Conservation (phyloP, 2,113 vertebrate genomes). For the Equus przewalskii region DNA sequence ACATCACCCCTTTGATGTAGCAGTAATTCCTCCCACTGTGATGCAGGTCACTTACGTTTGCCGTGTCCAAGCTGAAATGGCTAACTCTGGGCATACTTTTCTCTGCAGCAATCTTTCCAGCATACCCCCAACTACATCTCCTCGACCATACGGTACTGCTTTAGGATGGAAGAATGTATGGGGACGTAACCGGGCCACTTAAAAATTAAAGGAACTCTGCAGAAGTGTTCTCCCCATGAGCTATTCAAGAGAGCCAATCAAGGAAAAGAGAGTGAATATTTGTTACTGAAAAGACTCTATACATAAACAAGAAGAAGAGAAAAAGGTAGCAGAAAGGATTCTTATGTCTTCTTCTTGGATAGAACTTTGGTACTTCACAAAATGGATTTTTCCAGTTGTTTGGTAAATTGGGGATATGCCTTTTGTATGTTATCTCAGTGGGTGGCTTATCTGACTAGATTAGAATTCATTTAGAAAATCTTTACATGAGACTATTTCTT, state of each 20-base stretch:
- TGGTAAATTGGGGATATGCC: neutral
- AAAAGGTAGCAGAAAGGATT: neutral
- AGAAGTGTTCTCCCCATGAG: neutral
- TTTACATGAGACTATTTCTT: neutral
- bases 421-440: conserved; percentile 13
- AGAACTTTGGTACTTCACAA: neutral
- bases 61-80: neutral
- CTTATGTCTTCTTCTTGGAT: neutral
- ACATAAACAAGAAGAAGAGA: neutral
- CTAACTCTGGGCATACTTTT: neutral
- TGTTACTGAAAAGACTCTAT: neutral
- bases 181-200: neutral
- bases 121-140: neutral
- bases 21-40: neutral
- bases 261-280: neutral
- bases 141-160: neutral
- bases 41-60: neutral
- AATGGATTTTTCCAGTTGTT: conserved; percentile 13
- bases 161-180: neutral
- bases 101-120: neutral
- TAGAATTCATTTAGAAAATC: conserved; percentile 34
- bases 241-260: neutral
- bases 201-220: conserved; percentile 31
- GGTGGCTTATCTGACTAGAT: conserved; percentile 24
- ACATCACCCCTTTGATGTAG: neutral